Base-by-base conservation (phyloP, 2,113 vertebrate species). In the human (Homo sapiens) region DNA sequence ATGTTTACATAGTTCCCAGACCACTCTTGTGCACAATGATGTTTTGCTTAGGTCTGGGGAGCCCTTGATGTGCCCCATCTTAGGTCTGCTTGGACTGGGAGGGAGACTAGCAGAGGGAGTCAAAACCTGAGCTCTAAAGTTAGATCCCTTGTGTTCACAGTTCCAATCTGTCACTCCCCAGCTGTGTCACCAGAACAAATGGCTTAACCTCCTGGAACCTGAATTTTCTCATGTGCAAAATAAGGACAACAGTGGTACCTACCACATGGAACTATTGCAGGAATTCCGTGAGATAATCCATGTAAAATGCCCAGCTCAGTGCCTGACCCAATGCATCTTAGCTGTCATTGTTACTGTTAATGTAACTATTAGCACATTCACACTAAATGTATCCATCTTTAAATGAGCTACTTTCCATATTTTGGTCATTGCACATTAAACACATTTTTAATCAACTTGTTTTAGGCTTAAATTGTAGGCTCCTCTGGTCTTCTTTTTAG, bases 401-500 rank as follows among this genome's bases (percentile, higher is more conserved):
- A 38, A 5, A 68, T 82, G 78, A 57, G 52, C 93, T 40, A 61
- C 82, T 91, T 91, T 86, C 66, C 55, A 17, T 93, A 57, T 85
- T 96, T 97, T 84, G 79, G 61, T 48, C 50, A 2, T 94, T 90
- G 66, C 72, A 50, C 45, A 57, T 75, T 89, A 82, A 92, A 81
- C 6, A 5, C 50, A 35, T 93, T 91, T 93, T 94, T 96, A 96
- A 94, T 94, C 66, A 88, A 81, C 57, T 75, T 73, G 30, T 35
- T 90, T 95, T 66, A 40, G 68, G 50, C 80, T 76, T 81, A 87
- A 93, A 88, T 43, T 20, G 50, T 75, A 93, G 52, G 20, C 8
- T 50, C 52, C 91, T 87, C 94, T 96, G 17, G 38, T 91, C 90
- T 96, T 94, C 78, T 89, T 96, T 88, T 93, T 85, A 95, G 85